These are phyloP conservation scores for Spilarctia lutea DNA, from an alignment of 2,888 invertebrate species.

Conservation along the genomic window DNA sequence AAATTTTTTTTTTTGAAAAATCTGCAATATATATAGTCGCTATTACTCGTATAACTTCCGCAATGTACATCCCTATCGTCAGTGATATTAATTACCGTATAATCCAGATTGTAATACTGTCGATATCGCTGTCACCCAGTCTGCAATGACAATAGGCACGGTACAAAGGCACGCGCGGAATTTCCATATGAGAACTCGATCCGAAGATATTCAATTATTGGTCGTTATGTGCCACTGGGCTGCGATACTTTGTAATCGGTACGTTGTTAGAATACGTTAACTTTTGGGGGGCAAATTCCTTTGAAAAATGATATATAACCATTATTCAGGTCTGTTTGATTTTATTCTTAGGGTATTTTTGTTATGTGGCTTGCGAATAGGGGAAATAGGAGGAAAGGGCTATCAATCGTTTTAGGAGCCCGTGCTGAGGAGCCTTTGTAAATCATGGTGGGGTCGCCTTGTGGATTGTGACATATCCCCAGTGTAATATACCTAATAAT, in stretches of 20 bases:
- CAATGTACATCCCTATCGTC: constrained; percentile 13
- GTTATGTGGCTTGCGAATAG: neutral
- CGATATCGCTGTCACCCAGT: constrained; percentile 35
- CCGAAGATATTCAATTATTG: constrained; percentile 20
- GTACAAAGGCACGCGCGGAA: constrained; percentile 28
- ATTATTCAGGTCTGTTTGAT: neutral
- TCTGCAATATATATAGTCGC: neutral
- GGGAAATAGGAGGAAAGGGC: too few species aligned
- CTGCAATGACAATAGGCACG: constrained; percentile 27
- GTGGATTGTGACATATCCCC: too few species aligned
- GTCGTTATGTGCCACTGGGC: neutral
- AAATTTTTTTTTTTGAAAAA: too few species aligned
- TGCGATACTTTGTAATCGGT: constrained; percentile 17
- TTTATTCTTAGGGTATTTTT: neutral
- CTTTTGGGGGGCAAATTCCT: neutral
- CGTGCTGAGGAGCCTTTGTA: too few species aligned
- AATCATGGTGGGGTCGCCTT: too few species aligned
- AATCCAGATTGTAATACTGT: constrained; percentile 20
- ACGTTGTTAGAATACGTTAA: constrained; percentile 8
- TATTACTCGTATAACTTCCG: neutral
- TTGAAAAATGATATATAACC: neutral
- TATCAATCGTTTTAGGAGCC: too few species aligned
- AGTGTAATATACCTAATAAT: too few species aligned
- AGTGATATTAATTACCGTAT: constrained; percentile 38
- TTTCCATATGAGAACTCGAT: constrained; percentile 22